These are phyloP conservation scores for Drosophila setosimentum DNA, from an alignment of 2,888 invertebrate species.

Conservation along the genomic window DNA sequence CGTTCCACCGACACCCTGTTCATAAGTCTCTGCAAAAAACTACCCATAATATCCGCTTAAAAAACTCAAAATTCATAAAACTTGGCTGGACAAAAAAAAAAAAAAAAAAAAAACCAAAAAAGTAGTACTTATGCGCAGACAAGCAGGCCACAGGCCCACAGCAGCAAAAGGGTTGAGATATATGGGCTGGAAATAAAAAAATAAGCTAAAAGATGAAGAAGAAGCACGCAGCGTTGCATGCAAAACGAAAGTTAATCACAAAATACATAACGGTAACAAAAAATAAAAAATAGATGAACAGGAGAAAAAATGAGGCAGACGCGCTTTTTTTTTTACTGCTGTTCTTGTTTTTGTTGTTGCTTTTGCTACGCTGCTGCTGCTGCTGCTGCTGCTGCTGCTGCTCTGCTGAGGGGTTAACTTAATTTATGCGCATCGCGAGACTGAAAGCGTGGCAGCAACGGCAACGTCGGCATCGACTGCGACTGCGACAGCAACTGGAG, in stretches of 20 bases:
- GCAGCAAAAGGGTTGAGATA: slow-evolving; percentile 78
- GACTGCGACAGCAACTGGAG: slow-evolving; percentile 39
- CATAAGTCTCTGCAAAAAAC: slow-evolving; percentile 24
- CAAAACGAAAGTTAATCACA: slow-evolving; percentile 82
- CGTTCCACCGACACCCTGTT: slow-evolving; percentile 58
- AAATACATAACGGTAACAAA: slow-evolving; percentile 70
- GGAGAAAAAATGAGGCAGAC: slow-evolving; percentile 75
- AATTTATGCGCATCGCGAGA: slow-evolving; percentile 73
- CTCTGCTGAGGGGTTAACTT: slow-evolving; percentile 73
- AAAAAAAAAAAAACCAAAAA: slow-evolving; percentile 53
- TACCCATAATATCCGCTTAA: slow-evolving; percentile 68
- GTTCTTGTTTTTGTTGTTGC: too few species aligned
- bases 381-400: slow-evolving; percentile 25
- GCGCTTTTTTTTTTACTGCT: slow-evolving; percentile 48
- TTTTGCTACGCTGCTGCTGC: slow-evolving; percentile 4
- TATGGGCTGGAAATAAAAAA: slow-evolving; percentile 39
- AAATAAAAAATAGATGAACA: slow-evolving; percentile 57
- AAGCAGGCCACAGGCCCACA: slow-evolving; percentile 18
- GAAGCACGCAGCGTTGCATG: slow-evolving; percentile 73
- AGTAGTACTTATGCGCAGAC: slow-evolving; percentile 68
- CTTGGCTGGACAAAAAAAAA: slow-evolving; percentile 45
- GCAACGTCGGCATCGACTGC: slow-evolving; percentile 14
- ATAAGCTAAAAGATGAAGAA: slow-evolving; percentile 27
- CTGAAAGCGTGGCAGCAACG: slow-evolving; percentile 65
- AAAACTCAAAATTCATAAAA: slow-evolving; percentile 68